Evolutionary conservation across 2,113 vertebrate species (phyloP).

Genomic region (Lycocorax pyrrhopterus): DNA sequence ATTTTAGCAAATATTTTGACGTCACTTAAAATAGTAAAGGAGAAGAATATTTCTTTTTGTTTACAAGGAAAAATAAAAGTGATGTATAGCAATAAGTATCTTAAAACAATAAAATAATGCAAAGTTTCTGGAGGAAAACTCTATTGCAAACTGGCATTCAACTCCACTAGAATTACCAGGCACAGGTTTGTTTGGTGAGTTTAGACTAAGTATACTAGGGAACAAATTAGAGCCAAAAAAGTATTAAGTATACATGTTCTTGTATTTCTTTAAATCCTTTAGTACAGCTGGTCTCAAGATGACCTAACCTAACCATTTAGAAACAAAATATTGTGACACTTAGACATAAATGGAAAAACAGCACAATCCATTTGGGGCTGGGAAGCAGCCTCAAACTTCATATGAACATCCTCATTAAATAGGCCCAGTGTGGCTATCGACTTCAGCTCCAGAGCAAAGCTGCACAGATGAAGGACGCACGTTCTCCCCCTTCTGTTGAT

Average conservation of each 20-base stretch:
- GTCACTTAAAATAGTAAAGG: background rate
- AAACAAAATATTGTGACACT: constrained; percentile 47
- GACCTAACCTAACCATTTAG: background rate
- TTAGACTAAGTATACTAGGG: background rate
- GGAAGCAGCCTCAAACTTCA: background rate
- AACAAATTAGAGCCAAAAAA: background rate
- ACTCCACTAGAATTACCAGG: background rate
- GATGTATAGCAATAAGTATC: background rate
- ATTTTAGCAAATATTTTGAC: background rate
- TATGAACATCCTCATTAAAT: background rate
- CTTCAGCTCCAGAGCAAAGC: background rate
- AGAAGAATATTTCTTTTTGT: background rate
- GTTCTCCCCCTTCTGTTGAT: background rate
- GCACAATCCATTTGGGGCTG: background rate
- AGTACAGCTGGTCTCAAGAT: constrained; percentile 28
- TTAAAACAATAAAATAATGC: background rate
- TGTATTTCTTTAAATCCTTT: background rate
- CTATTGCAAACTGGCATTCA: background rate
- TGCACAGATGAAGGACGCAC: background rate
- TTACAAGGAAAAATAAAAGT: background rate
- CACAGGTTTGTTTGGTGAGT: background rate
- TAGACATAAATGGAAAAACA: constrained; percentile 19
- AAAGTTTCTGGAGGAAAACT: background rate
- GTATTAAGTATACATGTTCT: background rate
- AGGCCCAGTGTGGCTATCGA: background rate